phyloP scores from a whole-genome alignment of 2,888 invertebrate species.

The Amphipyra tragopoginis region DNA sequence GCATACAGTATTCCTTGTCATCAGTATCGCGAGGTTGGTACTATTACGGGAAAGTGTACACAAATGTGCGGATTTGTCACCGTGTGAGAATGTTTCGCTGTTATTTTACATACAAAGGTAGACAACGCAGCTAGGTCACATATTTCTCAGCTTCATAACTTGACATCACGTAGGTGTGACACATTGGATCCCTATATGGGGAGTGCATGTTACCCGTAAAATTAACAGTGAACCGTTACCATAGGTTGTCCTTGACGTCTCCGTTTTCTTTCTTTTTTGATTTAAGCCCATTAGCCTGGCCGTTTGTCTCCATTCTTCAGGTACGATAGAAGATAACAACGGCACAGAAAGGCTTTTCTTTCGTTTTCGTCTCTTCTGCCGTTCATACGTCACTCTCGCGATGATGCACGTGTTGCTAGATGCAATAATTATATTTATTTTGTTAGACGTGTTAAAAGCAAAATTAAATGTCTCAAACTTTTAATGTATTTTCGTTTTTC shows the following conservation, averaged over 20 bases:
- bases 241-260: conserved; percentile 91
- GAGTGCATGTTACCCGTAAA: conserved; percentile 83
- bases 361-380: conserved; percentile 88
- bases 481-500: background rate
- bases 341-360: conserved; percentile 89
- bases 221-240: conserved; percentile 89
- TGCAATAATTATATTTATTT: conserved; percentile 43
- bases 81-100: conserved; percentile 72
- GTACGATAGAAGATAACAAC: conserved; percentile 89
- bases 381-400: conserved; percentile 89
- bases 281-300: conserved; percentile 89
- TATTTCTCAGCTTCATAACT: conserved; percentile 87
- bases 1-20: conserved; percentile 60
- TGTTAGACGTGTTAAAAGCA: conserved; percentile 46
- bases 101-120: conserved; percentile 85
- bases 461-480: conserved; percentile 2
- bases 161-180: conserved; percentile 90
- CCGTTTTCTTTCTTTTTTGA: conserved; percentile 91
- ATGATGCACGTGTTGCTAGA: conserved; percentile 71
- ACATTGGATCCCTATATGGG: conserved; percentile 89
- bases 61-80: conserved; percentile 52
- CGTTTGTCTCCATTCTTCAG: conserved; percentile 90
- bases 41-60: conserved; percentile 60
- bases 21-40: conserved; percentile 64
- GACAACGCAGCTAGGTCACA: conserved; percentile 87